phyloP scores from a whole-genome alignment of 2,797 vertebrate genomes.

The Alca torda region DNA sequence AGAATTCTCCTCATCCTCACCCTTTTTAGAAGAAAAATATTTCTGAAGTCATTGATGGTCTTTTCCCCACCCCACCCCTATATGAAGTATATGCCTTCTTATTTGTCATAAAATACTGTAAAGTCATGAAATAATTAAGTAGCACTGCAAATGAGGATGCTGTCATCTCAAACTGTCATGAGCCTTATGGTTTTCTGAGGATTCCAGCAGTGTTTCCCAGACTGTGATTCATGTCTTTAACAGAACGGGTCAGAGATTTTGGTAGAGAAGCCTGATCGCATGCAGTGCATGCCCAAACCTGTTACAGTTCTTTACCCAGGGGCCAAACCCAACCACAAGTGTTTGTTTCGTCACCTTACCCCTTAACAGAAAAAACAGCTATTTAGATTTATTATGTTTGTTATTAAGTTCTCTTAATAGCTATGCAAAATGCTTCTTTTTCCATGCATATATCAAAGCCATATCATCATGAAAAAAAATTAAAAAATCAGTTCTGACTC shows the following conservation, averaged over 20 bases:
- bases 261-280: neutral
- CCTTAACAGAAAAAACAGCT: conserved; percentile 11
- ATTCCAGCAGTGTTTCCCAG: neutral
- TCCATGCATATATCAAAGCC: conserved; percentile 19
- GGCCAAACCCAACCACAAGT: conserved; percentile 19
- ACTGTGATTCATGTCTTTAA: conserved; percentile 26
- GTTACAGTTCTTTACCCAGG: conserved; percentile 22
- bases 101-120: neutral
- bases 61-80: fast-evolving
- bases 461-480: neutral
- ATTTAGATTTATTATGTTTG: conserved; percentile 36
- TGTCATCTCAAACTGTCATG: neutral
- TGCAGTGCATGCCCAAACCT: conserved; percentile 23
- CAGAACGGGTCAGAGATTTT: conserved; percentile 31
- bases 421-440: conserved; percentile 31
- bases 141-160: fast-evolving
- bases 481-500: neutral
- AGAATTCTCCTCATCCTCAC: neutral
- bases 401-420: conserved; percentile 37
- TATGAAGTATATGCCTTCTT: neutral
- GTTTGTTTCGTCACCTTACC: conserved; percentile 16
- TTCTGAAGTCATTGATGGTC: neutral
- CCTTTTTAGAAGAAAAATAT: neutral
- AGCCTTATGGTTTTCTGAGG: neutral
- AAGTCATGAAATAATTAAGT: neutral